Evolutionary conservation across 2,888 invertebrate genomes (phyloP).

Genomic region (Microctonus aethiopoides): DNA sequence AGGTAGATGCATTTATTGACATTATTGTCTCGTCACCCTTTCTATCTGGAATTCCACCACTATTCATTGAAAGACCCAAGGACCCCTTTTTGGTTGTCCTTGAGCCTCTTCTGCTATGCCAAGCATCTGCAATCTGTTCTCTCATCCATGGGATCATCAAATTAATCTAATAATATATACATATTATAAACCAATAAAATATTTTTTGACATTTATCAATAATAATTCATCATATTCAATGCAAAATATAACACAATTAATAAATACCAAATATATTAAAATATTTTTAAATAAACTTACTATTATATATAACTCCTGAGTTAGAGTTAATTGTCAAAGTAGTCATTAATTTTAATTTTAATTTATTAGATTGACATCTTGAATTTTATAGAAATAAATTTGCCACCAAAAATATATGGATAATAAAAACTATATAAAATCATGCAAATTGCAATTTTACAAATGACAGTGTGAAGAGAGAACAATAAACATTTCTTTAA

Average conservation of each 20-base stretch:
- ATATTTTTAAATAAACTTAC: background rate
- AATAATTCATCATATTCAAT: background rate
- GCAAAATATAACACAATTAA: background rate
- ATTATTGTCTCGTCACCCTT: conserved; percentile 48
- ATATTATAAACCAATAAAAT: background rate
- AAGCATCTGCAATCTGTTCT: conserved; percentile 58
- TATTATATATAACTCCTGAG: background rate
- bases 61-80: conserved; percentile 47
- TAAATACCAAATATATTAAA: too few relatives aligned
- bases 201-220: background rate
- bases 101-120: conserved; percentile 59
- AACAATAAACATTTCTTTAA: background rate
- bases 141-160: conserved; percentile 64
- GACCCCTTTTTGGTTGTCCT: conserved; percentile 52
- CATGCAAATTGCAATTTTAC: background rate
- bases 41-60: conserved; percentile 48
- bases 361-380: background rate
- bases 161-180: background rate
- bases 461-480: background rate
- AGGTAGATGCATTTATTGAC: conserved; percentile 47
- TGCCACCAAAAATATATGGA: background rate
- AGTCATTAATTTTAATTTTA: background rate
- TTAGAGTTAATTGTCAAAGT: background rate
- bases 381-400: background rate
- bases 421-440: background rate